Base-by-base conservation (phyloP, 1,140 invertebrate genomes). In the Heliconius congener region DNA sequence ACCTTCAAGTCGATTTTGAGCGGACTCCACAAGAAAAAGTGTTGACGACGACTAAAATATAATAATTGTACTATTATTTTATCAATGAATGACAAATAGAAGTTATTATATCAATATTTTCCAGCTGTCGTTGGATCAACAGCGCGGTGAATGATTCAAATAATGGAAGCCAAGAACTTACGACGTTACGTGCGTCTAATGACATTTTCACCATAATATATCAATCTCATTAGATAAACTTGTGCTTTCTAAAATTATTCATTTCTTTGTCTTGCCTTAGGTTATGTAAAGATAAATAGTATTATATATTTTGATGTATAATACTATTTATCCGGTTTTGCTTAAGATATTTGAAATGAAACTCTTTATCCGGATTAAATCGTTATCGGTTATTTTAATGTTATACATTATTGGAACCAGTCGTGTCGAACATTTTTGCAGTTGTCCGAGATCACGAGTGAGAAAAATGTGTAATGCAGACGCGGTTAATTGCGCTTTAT, bases 161-260 rank as follows among this genome's bases (percentile, higher is more conserved):
- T 76, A 8, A 30, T 76, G 34, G 34, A 76, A 70, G 42, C 57
- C 57, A 66, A 66, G 74, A 37, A 6, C 8, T 42, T 75, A 75
- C 42, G 13, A 60, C 16, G 39, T 76, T 23, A 76, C 74, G 73
- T 75, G 60, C 39, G n/a, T 66, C 57, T 70, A 76, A 76, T 76
- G 74, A n/a, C 74, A 66, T 76, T 76, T 76, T 76, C 74, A 66
- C 50, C 34, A 46, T 66, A 34, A 23, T 66, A 42, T 66, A 39
- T 27, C 23, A 46, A 39, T 76, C 55, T 23, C 55, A 70, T 74
- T 55, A 55, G 18, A 37, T 11, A 27, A 57, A 74, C 74, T 76
- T 70, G 34, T n/a, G 23, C 74, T 76, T 66, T 74, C 30, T 57
- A 74, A 66, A 6, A 66, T 66, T 30, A 30, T 27, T 66, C 60